Evolutionary conservation across 2,113 vertebrate species (phyloP).

Genomic region (Hippoglossus stenolepis): DNA sequence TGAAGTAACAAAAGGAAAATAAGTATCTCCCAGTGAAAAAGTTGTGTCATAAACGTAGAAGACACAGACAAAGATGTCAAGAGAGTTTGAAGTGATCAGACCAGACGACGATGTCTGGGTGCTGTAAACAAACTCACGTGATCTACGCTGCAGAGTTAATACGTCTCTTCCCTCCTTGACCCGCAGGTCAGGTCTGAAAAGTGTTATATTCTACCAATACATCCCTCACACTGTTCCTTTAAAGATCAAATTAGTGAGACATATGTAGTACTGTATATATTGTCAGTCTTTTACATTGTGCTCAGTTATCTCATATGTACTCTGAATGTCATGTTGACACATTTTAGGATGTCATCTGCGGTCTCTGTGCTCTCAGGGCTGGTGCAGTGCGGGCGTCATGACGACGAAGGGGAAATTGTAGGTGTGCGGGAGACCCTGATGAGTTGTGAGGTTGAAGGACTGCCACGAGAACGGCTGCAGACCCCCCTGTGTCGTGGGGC

Average conservation of each 20-base stretch:
- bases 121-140: no score
- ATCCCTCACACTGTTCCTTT: neutral
- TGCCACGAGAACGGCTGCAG: slow-evolving; percentile 88
- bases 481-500: slow-evolving; percentile 86
- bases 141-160: no score
- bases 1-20: no score
- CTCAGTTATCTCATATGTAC: neutral
- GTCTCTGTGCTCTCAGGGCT: slow-evolving; percentile 50
- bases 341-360: neutral
- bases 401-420: slow-evolving; percentile 88
- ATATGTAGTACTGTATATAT: neutral
- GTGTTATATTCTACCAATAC: neutral
- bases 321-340: no score
- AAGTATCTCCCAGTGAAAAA: no score
- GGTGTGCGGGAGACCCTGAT: slow-evolving; percentile 84
- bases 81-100: no score
- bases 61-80: no score
- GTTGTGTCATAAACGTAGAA: no score
- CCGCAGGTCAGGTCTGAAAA: no score
- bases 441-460: slow-evolving; percentile 85
- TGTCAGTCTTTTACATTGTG: neutral
- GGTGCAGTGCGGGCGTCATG: slow-evolving; percentile 82
- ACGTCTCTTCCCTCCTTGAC: no score
- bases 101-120: no score
- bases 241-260: neutral